phyloP scores from a whole-genome alignment of 2,797 vertebrate genomes.

The Lepilemur septentrionalis region DNA sequence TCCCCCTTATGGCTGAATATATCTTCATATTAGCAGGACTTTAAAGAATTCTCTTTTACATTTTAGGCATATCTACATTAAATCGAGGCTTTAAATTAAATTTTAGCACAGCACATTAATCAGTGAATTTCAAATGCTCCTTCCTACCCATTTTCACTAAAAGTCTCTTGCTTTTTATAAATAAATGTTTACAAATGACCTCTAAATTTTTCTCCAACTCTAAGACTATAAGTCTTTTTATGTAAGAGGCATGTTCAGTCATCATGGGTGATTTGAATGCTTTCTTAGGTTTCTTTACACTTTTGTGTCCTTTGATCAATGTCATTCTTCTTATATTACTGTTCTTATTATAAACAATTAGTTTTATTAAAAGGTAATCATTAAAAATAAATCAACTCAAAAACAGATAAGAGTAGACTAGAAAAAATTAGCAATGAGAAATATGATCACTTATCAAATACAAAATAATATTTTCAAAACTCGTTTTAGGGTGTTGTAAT shows the following conservation, averaged over 20 bases:
- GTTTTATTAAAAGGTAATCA: background rate
- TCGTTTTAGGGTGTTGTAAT: slow-evolving; percentile 74
- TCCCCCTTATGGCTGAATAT: background rate
- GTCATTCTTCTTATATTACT: background rate
- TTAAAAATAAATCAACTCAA: slow-evolving; percentile 18
- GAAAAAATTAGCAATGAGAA: slow-evolving; percentile 53
- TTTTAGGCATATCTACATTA: background rate
- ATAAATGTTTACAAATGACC: background rate
- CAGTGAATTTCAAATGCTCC: background rate
- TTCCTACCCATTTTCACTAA: background rate
- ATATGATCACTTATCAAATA: slow-evolving; percentile 63
- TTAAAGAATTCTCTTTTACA: background rate
- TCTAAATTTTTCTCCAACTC: background rate
- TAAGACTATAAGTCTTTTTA: background rate
- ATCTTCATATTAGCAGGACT: background rate
- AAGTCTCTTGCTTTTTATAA: background rate
- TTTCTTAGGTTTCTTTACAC: background rate
- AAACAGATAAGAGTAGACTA: background rate
- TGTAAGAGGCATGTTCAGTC: background rate
- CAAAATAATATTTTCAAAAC: slow-evolving; percentile 58
- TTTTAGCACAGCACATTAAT: background rate
- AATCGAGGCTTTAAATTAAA: background rate
- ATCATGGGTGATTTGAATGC: background rate
- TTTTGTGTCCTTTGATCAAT: background rate
- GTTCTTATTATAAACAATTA: background rate